phyloP scores from a whole-genome alignment of 2,797 vertebrate genomes.

The Crocodylus rhombifer region DNA sequence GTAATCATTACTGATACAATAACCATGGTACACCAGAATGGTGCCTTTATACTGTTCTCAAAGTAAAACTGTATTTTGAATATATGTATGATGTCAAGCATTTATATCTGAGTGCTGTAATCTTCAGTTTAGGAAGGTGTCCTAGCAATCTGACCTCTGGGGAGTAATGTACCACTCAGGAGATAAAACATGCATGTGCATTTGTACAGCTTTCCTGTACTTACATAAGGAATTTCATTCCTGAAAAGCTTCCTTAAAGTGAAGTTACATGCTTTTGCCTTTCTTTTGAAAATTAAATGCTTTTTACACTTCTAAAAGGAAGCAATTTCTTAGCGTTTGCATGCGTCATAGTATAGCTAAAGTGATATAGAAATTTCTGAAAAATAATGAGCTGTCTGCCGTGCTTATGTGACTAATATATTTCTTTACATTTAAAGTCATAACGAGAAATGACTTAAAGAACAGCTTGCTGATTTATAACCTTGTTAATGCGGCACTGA shows the following conservation, averaged over 20 bases:
- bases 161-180: not conserved
- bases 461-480: not conserved
- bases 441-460: not conserved
- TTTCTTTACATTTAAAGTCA: conserved; percentile 29
- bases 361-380: not conserved
- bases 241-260: not conserved
- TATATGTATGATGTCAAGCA: not conserved
- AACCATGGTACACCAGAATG: rapidly evolving
- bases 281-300: not conserved
- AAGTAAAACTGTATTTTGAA: not conserved
- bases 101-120: not conserved
- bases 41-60: not conserved
- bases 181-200: not conserved
- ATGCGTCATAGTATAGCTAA: not conserved
- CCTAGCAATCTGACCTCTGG: not conserved
- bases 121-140: not conserved
- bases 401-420: not conserved
- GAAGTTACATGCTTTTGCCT: not conserved
- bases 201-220: not conserved
- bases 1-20: rapidly evolving
- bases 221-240: not conserved
- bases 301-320: not conserved
- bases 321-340: not conserved
- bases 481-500: not conserved
- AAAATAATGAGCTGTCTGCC: conserved; percentile 1